Base-by-base conservation (phyloP, 2,888 invertebrate species). In the Eupithecia abbreviata region DNA sequence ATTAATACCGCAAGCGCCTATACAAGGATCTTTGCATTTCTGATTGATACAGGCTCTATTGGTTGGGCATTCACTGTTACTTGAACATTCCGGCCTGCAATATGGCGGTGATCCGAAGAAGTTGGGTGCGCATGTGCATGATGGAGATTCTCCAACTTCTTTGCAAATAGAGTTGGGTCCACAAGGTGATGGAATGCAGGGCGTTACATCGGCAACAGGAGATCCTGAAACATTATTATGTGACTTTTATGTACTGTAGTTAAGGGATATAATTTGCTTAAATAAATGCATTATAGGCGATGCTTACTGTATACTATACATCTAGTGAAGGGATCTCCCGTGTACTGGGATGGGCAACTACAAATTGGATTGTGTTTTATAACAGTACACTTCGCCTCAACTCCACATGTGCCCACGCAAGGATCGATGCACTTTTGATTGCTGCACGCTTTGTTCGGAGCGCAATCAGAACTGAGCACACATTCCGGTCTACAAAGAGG, bases 401-500 rank as follows among this genome's bases (percentile, higher is more conserved):
- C 92, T 47, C 97, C 97, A 89, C 97, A 97, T n/a, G 97, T 96
- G 74, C 97, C 97, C 42, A 94, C 94, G 84, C 97, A 97, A 41
- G 97, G 97, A 90, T 98, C 96, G 74, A 95, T 95, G 90, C 98
- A 98, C 88, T 96, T 96, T 89, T 97, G 97, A 91, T 97, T 97
- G 82, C 96, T 95, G 88, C 98, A 98, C 71, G 97, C 97, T 89
- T 95, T 96, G 87, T 97, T 96, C 71, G 95, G 95, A 65, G 97
- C 94, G 90, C 97, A 98, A 86, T 98, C 97, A 3, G 97, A 96
- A 88, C 97, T 97, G 74, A 97, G 96, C 47, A 96, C 95, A 89
- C 98, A 98, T 90, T 98, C 98, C 15, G 97, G 97, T 83, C 96
- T 95, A 87, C 98, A 98, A 78, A 96, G 94, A 30, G 97, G 97